These are phyloP conservation scores for Geodia barretti DNA, from an alignment of 37 sponge, comb jelly and placozoan genomes.

Conservation along the genomic window DNA sequence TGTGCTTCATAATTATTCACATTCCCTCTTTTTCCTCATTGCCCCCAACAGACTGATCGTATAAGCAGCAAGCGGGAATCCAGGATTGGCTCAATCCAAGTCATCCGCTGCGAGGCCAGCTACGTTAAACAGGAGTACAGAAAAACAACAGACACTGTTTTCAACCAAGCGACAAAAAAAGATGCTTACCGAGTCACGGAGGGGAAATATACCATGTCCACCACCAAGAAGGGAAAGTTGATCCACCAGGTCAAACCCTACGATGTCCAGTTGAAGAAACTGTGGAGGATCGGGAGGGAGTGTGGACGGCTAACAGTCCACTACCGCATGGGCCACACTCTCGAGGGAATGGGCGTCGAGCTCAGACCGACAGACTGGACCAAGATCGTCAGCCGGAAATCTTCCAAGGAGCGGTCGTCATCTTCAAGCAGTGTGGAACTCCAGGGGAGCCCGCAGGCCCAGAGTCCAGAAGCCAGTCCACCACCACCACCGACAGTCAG, in stretches of 20 bases:
- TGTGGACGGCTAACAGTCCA: constrained; percentile 35
- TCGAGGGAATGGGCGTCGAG: constrained; percentile 54
- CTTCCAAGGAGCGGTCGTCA: not conserved
- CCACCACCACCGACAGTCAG: not conserved
- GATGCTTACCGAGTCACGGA: constrained; percentile 52
- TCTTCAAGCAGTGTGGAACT: not conserved
- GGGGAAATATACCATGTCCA: constrained; percentile 74
- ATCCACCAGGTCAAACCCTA: constrained; percentile 53
- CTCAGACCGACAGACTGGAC: constrained; percentile 57
- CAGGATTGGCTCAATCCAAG: constrained; percentile 51
- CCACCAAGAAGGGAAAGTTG: constrained; percentile 65
- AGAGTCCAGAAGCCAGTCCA: not conserved
- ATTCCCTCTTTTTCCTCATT: not conserved
- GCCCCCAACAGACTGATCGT: constrained; percentile 40
- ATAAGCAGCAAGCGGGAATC: constrained; percentile 35
- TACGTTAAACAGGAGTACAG: constrained; percentile 71
- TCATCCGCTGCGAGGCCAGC: constrained; percentile 42
- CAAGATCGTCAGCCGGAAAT: constrained; percentile 8
- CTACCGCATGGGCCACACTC: constrained; percentile 63
- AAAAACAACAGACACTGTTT: constrained; percentile 24
- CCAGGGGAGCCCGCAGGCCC: not conserved
- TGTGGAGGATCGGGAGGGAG: constrained; percentile 63
- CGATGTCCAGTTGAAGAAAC: constrained; percentile 57
- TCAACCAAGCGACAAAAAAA: constrained; percentile 63
- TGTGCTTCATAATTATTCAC: not conserved